Evolutionary conservation across 2,888 invertebrate species (phyloP).

Genomic region (Yponomeuta cagnagella): DNA sequence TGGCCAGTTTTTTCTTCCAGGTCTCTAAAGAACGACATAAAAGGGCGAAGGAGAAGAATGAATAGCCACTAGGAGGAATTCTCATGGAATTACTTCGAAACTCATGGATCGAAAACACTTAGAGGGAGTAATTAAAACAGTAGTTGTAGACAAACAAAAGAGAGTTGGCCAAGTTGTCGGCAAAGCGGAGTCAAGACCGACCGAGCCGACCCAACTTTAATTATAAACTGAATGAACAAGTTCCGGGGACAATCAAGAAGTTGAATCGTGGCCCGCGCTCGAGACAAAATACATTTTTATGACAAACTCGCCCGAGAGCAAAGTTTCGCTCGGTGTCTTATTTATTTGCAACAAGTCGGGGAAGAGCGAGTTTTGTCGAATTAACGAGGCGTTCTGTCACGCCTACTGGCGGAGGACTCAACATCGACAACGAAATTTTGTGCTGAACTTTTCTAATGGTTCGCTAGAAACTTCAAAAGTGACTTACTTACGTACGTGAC

Average conservation of each 20-base stretch:
- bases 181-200: conserved; percentile 45
- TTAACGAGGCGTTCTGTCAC: not conserved
- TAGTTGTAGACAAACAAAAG: conserved; percentile 56
- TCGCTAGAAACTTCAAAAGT: too few relatives aligned
- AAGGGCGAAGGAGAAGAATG: too few relatives aligned
- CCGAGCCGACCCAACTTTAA: conserved; percentile 65
- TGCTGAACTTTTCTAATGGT: not conserved
- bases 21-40: too few relatives aligned
- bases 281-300: conserved; percentile 35
- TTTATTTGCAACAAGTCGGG: not conserved
- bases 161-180: conserved; percentile 44
- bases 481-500: too few relatives aligned
- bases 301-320: conserved; percentile 1
- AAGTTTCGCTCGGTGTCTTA: conserved; percentile 11
- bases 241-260: conserved; percentile 53
- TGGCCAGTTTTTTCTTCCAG: too few relatives aligned
- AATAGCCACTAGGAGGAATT: too few relatives aligned
- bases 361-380: not conserved
- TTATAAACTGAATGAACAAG: conserved; percentile 66
- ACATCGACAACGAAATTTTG: not conserved
- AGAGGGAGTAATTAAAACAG: conserved; percentile 46
- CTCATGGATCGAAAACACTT: conserved; percentile 8
- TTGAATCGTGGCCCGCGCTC: conserved; percentile 47
- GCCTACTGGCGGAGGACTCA: not conserved
- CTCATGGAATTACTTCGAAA: not conserved